A percentile compares a stretch with the other conserved stretches of the same genome.
Conservation (phyloP, 2,113 vertebrate genomes). For the Thunnus thynnus region DNA sequence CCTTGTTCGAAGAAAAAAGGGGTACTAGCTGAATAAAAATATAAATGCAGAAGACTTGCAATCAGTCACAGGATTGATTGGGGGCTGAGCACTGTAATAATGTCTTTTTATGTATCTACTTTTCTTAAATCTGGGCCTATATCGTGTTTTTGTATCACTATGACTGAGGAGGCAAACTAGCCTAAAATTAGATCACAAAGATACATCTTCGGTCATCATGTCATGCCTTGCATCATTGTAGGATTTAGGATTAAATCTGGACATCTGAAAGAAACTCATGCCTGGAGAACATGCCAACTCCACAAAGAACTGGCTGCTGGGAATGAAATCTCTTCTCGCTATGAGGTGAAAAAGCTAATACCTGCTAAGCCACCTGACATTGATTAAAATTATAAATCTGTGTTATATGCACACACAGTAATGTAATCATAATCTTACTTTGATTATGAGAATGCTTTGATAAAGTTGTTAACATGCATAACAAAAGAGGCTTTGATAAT, state of each 20-base stretch:
- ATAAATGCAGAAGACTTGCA: no score
- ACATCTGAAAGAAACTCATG: not conserved
- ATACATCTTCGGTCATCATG: no score
- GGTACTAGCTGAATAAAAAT: no score
- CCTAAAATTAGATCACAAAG: no score
- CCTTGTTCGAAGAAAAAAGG: no score
- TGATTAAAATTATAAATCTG: constrained; percentile 38
- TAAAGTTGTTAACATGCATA: constrained; percentile 54
- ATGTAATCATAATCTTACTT: constrained; percentile 53
- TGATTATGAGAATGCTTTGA: constrained; percentile 64
- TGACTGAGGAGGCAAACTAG: no score
- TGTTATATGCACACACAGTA: constrained; percentile 27
- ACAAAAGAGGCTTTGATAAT: constrained; percentile 53
- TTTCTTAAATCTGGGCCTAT: no score
- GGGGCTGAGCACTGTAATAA: no score
- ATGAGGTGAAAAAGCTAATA: not conserved
- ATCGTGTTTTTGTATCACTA: no score
- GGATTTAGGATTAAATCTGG: not conserved
- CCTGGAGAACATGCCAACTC: not conserved
- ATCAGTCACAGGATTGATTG: no score
- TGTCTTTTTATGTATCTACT: no score
- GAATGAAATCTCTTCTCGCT: constrained; percentile 1
- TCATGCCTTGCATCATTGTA: not conserved
- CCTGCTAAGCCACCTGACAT: not conserved
- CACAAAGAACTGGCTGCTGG: not conserved